Conservation (phyloP, 2,113 vertebrate species). For the Scomber scombrus region DNA sequence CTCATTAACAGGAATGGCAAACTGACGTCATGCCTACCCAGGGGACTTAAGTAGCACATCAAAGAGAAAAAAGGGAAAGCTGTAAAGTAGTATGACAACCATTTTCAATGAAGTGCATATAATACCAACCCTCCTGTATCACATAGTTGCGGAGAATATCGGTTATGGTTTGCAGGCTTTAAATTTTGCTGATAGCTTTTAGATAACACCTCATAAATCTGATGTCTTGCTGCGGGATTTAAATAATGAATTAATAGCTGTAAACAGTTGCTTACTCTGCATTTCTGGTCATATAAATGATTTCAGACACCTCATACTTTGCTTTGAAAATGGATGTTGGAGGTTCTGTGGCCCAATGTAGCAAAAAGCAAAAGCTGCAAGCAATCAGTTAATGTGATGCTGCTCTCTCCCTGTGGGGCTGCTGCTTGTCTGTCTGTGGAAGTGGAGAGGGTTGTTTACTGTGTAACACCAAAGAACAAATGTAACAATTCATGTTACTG, state of each 20-base stretch:
- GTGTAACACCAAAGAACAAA: slow-evolving; percentile 24
- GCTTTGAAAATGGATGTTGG: neutral
- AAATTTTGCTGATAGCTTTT: slow-evolving; percentile 22
- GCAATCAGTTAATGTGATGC: slow-evolving; percentile 51
- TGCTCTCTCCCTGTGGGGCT: slow-evolving; percentile 11
- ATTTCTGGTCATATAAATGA: slow-evolving; percentile 20
- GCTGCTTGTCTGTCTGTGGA: neutral
- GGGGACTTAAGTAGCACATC: slow-evolving; percentile 46
- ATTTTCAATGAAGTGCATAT: slow-evolving; percentile 18
- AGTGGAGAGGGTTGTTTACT: slow-evolving; percentile 4
- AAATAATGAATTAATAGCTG: neutral
- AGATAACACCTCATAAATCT: slow-evolving; percentile 27
- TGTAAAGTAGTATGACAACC: slow-evolving; percentile 47
- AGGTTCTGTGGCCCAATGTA: slow-evolving; percentile 18
- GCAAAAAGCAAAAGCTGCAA: slow-evolving; percentile 15
- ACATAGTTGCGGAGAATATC: neutral
- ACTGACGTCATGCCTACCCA: slow-evolving; percentile 56
- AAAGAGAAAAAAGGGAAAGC: slow-evolving; percentile 49
- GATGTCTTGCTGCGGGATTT: slow-evolving; percentile 6
- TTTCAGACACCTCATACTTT: slow-evolving; percentile 13
- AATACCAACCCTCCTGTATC: neutral
- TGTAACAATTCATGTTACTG: neutral
- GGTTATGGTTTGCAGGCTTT: neutral
- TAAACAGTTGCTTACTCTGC: slow-evolving; percentile 28
- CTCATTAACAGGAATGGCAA: slow-evolving; percentile 52